Evolutionary conservation across 92 coral and sea anemone species (phyloP).

Genomic region (Umimayanthus chanpuru): DNA sequence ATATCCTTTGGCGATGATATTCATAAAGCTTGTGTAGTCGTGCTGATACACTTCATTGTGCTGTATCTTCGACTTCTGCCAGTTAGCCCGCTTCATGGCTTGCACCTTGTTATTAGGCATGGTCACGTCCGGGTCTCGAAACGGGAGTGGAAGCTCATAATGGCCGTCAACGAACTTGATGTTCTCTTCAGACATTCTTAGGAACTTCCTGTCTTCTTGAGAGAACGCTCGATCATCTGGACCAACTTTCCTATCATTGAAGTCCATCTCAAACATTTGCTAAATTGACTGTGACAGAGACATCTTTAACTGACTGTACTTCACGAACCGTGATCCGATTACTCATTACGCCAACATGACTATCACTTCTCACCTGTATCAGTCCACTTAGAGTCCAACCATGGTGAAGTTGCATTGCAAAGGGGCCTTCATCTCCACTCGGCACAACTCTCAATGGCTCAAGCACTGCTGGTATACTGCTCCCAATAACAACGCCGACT

Average conservation of each 20-base stretch:
- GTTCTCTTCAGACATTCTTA: constrained; percentile 47
- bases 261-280: constrained; percentile 66
- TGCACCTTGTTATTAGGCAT: constrained; percentile 70
- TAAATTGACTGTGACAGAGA: constrained; percentile 46
- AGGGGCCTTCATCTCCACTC: constrained; percentile 64
- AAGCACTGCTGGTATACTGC: constrained; percentile 62
- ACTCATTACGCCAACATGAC: neutral
- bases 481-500: constrained; percentile 66
- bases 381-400: constrained; percentile 74
- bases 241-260: constrained; percentile 46
- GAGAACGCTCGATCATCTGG: constrained; percentile 59
- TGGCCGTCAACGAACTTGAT: constrained; percentile 55
- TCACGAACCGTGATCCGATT: constrained; percentile 59
- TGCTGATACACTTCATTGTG: constrained; percentile 43
- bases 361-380: constrained; percentile 21
- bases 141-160: constrained; percentile 69
- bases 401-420: constrained; percentile 65
- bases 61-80: constrained; percentile 60
- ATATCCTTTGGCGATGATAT: constrained; percentile 62
- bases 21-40: constrained; percentile 57
- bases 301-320: constrained; percentile 54
- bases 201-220: constrained; percentile 64
- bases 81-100: constrained; percentile 53
- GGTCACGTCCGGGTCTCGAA: constrained; percentile 41
- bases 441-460: constrained; percentile 72